Conservation (phyloP, 2,113 vertebrate genomes). For the Cyphomyrus plagiostoma region DNA sequence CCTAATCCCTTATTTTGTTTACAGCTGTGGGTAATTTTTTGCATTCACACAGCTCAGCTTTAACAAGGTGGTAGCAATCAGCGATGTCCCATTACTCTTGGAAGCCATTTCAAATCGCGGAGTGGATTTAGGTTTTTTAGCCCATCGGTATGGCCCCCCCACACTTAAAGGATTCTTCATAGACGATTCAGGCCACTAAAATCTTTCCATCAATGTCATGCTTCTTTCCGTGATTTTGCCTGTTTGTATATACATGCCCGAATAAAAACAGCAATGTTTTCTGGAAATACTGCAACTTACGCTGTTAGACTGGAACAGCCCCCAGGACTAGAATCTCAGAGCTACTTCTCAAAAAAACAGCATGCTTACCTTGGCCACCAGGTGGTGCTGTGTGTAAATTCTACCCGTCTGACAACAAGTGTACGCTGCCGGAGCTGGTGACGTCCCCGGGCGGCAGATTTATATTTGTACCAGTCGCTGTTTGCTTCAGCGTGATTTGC, state of each 20-base stretch:
- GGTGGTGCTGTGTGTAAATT: conserved; percentile 49
- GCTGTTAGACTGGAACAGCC: conserved; percentile 29
- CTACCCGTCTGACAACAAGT: not conserved
- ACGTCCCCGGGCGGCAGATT: conserved; percentile 13
- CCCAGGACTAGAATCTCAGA: not conserved
- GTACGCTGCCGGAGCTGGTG: conserved; percentile 15
- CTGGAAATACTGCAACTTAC: conserved; percentile 21
- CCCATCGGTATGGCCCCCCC: conserved; percentile 48
- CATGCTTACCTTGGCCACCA: conserved; percentile 40
- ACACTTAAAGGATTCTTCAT: conserved; percentile 47
- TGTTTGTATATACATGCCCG: conserved; percentile 13
- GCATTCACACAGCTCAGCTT: not conserved
- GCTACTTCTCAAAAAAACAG: not conserved
- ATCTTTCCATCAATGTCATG: not conserved
- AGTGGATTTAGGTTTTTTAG: not conserved
- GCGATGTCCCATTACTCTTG: conserved; percentile 53
- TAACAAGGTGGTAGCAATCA: conserved; percentile 42
- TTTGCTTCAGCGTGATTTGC: not conserved
- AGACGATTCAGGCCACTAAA: conserved; percentile 29
- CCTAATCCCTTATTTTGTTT: conserved; percentile 17
- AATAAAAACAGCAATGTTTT: conserved; percentile 1
- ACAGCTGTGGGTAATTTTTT: not conserved
- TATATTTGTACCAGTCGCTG: conserved; percentile 25
- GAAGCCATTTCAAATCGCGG: not conserved
- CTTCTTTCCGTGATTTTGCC: not conserved